Base-by-base conservation (phyloP, 2,888 invertebrate genomes). In the Hydrotaea cyrtoneurina region DNA sequence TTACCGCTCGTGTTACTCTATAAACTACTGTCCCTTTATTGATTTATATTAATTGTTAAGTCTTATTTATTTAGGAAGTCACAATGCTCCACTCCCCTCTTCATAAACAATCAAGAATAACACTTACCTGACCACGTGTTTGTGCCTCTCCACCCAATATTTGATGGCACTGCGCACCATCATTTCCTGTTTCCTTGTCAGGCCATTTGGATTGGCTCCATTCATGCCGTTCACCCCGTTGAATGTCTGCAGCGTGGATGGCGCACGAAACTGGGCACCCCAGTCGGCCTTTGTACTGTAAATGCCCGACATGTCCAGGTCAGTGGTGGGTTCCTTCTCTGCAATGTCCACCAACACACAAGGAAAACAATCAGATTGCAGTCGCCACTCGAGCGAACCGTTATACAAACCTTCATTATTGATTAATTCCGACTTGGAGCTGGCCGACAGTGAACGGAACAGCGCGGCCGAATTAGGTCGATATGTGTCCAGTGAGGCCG, bases 141-240 rank as follows among this genome's bases (percentile, higher is more conserved):
- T 97, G 90, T 97, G 97, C 53, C 97, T 93, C 89, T 97, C 97
- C 36, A 97, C 97, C 97, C 97, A 97, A 89, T 97, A 97, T 89
- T 97, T 97, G 88, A 97, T 97, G 19, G 97, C 96, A 43, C 96
- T 97, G 86, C 97, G 93, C 0, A 97, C 97, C 92, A 97, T 93
- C 93, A 96, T 94, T 91, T 97, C 97, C 89, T 97, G 97, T 89
- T 97, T 97, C 91, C 95, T 95, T 0, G 95, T 95, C 72, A 97
- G 92, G 0, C 96, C 96, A 87, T 97, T 97, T 0, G 97, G 97
- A 86, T 97, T 96, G 2, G 93, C 89, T 0, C 93, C 90, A 55
- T 92, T 93, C 0, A 90, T 89, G 8, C 93, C 94, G 43, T 88
- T 88, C 31, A 31, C 31, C 7, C 88, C 87, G 80, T 89, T 90